Evolutionary conservation across 2,797 vertebrate species (phyloP).

Genomic region (Anisognathus igniventris): DNA sequence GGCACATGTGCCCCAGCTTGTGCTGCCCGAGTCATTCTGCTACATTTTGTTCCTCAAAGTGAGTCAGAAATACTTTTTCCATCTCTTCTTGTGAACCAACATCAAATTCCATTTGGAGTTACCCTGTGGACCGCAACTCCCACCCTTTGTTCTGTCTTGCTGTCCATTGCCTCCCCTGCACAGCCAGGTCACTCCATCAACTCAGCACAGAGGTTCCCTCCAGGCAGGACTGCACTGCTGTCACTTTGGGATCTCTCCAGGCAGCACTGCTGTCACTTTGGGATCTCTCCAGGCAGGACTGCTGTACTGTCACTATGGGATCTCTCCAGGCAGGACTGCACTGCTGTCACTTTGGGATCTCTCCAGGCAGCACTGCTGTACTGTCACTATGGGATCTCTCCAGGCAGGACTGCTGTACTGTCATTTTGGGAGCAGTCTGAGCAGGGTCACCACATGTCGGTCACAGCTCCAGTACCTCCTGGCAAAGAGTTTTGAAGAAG

Average conservation of each 20-base stretch:
- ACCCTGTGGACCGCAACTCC: fast-evolving
- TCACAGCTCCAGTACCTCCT: not conserved
- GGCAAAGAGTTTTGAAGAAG: not conserved
- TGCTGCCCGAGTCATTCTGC: not conserved
- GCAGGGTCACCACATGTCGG: not conserved
- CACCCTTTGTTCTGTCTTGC: not conserved
- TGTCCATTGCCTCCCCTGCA: not conserved
- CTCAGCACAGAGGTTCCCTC: not conserved
- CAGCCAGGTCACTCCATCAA: fast-evolving
- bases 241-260: not conserved
- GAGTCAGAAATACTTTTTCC: not conserved
- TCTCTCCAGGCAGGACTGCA: not conserved
- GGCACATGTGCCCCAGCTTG: not conserved
- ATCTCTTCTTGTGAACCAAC: not conserved
- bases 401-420: not conserved
- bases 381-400: not conserved
- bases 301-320: fast-evolving
- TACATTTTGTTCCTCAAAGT: not conserved
- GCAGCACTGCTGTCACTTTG: fast-evolving
- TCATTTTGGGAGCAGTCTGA: not conserved
- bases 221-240: too few species aligned
- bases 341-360: not conserved
- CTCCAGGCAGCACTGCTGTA: fast-evolving
- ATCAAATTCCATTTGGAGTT: not conserved
- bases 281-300: not conserved